Percentiles rank a stretch among this genome's conserved stretches.
Evolutionary conservation across 2,888 invertebrate species (phyloP).

Genomic region (Cotesia congregata): DNA sequence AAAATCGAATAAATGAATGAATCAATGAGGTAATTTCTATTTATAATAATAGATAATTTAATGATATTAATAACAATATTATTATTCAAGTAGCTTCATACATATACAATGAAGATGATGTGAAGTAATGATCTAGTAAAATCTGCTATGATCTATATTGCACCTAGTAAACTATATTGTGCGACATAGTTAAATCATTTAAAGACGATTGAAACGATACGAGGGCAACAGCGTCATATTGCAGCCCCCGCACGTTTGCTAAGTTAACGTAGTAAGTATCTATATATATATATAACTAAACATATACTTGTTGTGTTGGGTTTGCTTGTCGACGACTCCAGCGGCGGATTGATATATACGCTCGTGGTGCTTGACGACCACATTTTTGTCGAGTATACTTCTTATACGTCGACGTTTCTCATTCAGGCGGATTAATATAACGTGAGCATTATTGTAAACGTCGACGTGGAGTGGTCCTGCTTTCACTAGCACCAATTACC

Average conservation of each 20-base stretch:
- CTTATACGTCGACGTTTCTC: neutral
- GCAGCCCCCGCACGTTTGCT: slow-evolving; percentile 32
- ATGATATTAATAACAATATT: too few species aligned
- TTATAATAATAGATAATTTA: too few species aligned
- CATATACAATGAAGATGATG: neutral
- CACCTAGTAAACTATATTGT: neutral
- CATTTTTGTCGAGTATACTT: neutral
- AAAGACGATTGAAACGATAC: slow-evolving; percentile 16
- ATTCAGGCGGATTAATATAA: slow-evolving; percentile 12
- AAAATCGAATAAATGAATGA: too few species aligned
- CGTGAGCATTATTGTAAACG: slow-evolving; percentile 23
- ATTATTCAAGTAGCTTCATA: too few species aligned
- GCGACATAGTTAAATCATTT: slow-evolving; percentile 20
- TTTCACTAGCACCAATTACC: slow-evolving; percentile 6
- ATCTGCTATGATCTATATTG: neutral
- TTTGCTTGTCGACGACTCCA: slow-evolving; percentile 10
- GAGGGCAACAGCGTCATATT: slow-evolving; percentile 24
- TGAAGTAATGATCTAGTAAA: neutral
- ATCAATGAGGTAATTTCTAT: too few species aligned
- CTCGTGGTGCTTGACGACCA: neutral
- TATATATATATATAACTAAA: neutral
- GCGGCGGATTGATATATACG: slow-evolving; percentile 25
- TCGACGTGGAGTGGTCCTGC: slow-evolving; percentile 33
- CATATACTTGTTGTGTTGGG: slow-evolving; percentile 6
- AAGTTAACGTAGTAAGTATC: slow-evolving; percentile 1